These are phyloP conservation scores for Passerina amoena DNA, from an alignment of 2,113 vertebrate species.

Conservation along the genomic window DNA sequence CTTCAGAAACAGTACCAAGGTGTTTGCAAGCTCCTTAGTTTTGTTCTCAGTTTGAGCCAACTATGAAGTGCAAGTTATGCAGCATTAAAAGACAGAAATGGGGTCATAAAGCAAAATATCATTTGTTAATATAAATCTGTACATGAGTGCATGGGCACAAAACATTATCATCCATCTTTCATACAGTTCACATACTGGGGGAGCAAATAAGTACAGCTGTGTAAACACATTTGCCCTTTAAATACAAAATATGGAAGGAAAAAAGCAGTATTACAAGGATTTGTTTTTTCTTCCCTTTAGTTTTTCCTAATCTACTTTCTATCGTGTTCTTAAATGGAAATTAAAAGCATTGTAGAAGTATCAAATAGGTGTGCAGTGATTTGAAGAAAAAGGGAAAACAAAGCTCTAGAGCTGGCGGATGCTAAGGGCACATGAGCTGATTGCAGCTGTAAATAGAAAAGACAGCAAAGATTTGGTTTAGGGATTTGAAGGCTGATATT, in stretches of 20 bases:
- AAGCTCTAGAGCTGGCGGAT: not conserved
- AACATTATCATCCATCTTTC: not conserved
- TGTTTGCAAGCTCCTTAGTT: not conserved
- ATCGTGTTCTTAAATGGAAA: not conserved
- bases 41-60: not conserved
- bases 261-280: not conserved
- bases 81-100: not conserved
- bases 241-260: not conserved
- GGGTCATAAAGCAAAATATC: not conserved
- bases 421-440: not conserved
- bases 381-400: not conserved
- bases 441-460: not conserved
- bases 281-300: not conserved
- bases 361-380: not conserved
- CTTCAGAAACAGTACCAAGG: conserved; percentile 7
- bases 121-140: not conserved
- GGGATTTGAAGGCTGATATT: not conserved
- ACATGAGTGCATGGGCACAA: not conserved
- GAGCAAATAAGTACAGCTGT: not conserved
- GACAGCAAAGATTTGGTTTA: not conserved
- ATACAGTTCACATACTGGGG: not conserved
- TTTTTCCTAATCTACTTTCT: not conserved
- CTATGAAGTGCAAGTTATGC: not conserved
- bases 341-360: not conserved
- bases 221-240: not conserved